Percentiles rank a stretch among this genome's conserved stretches.
These are phyloP conservation scores for Drosophila parabipectinata DNA, from an alignment of 1,140 invertebrate genomes.

Conservation along the genomic window DNA sequence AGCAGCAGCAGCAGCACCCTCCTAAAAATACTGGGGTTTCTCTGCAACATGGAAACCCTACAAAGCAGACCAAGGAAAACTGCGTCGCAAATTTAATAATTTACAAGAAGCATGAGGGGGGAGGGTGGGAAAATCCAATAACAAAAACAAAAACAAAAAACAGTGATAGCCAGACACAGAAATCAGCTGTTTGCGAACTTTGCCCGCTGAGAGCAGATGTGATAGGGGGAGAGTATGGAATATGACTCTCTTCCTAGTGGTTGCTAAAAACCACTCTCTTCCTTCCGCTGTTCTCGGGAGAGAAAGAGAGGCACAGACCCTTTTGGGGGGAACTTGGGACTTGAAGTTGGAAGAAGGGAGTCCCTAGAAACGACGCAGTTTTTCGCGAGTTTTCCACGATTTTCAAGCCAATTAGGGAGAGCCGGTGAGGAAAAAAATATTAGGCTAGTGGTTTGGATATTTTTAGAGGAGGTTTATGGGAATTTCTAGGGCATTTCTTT, in stretches of 20 bases:
- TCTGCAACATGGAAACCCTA: slow-evolving; percentile 57
- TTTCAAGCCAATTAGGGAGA: slow-evolving; percentile 27
- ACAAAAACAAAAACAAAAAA: slow-evolving; percentile 29
- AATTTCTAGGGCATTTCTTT: too few relatives aligned
- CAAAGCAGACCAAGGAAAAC: slow-evolving; percentile 50
- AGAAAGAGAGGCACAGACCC: too few relatives aligned
- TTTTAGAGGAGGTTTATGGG: too few relatives aligned
- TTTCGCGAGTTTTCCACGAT: slow-evolving; percentile 31
- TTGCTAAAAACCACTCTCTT: too few relatives aligned
- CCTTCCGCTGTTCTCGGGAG: too few relatives aligned
- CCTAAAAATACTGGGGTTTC: slow-evolving; percentile 42
- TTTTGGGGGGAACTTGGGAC: too few relatives aligned
- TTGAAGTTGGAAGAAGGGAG: slow-evolving; percentile 2
- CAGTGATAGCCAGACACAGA: slow-evolving; percentile 33
- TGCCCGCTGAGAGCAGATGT: slow-evolving; percentile 26
- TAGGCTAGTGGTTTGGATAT: neutral
- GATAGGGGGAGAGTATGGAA: neutral
- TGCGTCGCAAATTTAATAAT: slow-evolving; percentile 58
- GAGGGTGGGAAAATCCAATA: slow-evolving; percentile 34
- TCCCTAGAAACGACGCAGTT: slow-evolving; percentile 18
- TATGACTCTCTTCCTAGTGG: neutral
- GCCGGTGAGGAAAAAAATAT: slow-evolving; percentile 11
- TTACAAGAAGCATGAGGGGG: slow-evolving; percentile 8
- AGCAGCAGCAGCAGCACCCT: neutral
- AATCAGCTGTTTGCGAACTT: slow-evolving; percentile 48